Conservation (phyloP, 1,140 invertebrate species). For the Luehdorfia chinensis region DNA sequence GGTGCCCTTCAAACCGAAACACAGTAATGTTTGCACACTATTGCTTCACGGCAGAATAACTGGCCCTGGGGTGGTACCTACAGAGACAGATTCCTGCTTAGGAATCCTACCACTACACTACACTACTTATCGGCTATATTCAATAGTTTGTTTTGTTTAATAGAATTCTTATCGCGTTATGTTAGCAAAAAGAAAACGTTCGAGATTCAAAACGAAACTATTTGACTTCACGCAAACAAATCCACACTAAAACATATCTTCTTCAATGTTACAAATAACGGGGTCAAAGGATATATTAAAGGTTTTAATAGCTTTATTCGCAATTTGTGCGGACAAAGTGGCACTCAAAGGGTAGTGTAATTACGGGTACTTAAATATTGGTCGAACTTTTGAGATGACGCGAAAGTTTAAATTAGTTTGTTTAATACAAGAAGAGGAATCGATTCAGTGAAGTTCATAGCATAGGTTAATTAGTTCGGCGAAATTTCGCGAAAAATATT, state of each 20-base stretch:
- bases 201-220: no score
- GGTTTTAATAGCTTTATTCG: conserved; percentile 12
- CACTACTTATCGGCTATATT: no score
- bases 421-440: conserved; percentile 37
- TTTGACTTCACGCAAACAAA: no score
- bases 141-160: no score
- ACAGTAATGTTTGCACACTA: no score
- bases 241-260: conserved; percentile 1
- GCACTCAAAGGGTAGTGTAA: conserved; percentile 12
- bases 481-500: conserved; percentile 26
- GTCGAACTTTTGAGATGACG: conserved; percentile 23
- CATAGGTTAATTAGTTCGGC: conserved; percentile 40
- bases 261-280: conserved; percentile 12
- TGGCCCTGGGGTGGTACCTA: no score
- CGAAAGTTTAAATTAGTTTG: conserved; percentile 42
- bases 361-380: conserved; percentile 16
- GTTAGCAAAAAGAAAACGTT: no score
- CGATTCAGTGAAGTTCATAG: conserved; percentile 36
- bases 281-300: conserved; percentile 6
- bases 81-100: no score
- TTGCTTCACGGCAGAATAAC: no score
- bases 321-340: conserved; percentile 14
- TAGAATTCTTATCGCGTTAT: no score
- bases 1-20: no score
- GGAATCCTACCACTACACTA: no score